These are phyloP conservation scores for Macheiramphus alcinus DNA, from an alignment of 2,113 vertebrate genomes.

Conservation along the genomic window DNA sequence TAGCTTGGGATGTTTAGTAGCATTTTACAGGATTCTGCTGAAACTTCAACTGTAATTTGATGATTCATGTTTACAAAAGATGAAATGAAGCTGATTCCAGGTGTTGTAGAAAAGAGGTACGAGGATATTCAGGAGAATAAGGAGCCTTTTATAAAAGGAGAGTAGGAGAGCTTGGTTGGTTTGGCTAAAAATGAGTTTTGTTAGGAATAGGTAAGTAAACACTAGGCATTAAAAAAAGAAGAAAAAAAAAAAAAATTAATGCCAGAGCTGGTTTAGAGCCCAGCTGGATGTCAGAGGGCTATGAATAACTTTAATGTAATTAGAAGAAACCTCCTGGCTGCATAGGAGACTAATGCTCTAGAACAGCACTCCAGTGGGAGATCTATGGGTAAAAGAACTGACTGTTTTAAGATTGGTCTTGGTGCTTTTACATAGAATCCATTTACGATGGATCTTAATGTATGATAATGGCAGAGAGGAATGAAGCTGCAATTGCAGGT, in stretches of 20 bases:
- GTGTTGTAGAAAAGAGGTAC: neutral
- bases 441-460: neutral
- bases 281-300: neutral
- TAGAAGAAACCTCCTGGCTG: neutral
- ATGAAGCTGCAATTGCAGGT: neutral
- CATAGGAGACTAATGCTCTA: neutral
- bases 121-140: neutral
- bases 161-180: neutral
- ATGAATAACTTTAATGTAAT: neutral
- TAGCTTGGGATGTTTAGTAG: neutral
- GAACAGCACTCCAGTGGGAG: neutral
- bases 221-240: neutral
- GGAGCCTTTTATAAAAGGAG: neutral
- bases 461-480: neutral
- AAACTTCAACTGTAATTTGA: neutral
- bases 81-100: neutral
- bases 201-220: neutral
- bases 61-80: neutral
- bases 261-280: neutral
- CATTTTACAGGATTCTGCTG: neutral
- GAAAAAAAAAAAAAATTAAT: neutral
- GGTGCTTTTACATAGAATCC: neutral
- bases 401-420: neutral
- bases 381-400: neutral
- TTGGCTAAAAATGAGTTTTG: neutral